These are phyloP conservation scores for Oncorhynchus mykiss DNA, from an alignment of 2,113 vertebrate genomes.

Conservation along the genomic window DNA sequence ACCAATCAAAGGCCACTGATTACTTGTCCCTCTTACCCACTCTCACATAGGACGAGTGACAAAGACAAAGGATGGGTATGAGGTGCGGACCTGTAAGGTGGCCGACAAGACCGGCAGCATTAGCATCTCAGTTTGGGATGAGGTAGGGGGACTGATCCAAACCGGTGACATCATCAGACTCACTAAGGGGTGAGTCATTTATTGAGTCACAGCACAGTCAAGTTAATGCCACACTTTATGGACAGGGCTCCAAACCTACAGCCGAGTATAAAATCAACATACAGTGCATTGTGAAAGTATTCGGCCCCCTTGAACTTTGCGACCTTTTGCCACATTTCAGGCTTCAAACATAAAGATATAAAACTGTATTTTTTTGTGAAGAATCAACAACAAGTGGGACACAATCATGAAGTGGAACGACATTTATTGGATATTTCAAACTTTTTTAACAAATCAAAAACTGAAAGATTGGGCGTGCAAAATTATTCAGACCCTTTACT, in stretches of 20 bases:
- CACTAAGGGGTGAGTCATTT: constrained; percentile 75
- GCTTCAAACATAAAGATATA: too few species aligned
- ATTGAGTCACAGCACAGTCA: neutral
- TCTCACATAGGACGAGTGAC: constrained; percentile 75
- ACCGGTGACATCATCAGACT: constrained; percentile 84
- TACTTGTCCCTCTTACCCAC: neutral
- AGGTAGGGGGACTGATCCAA: constrained; percentile 81
- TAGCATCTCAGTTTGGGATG: constrained; percentile 85
- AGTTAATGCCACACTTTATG: constrained; percentile 1
- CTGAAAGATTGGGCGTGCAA: too few species aligned
- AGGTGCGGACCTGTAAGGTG: constrained; percentile 85
- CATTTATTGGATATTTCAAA: too few species aligned
- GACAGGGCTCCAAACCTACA: neutral
- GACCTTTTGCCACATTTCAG: too few species aligned
- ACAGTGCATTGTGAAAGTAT: too few species aligned
- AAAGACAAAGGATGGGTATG: constrained; percentile 84
- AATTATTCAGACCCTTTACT: too few species aligned
- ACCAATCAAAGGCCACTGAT: neutral
- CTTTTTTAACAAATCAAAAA: too few species aligned
- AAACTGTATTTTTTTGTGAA: too few species aligned
- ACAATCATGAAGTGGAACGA: too few species aligned
- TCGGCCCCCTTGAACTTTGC: too few species aligned
- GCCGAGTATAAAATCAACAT: too few species aligned
- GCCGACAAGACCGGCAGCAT: constrained; percentile 86
- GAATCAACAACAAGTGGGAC: too few species aligned